Conservation (phyloP, 2,113 vertebrate genomes). For the Nothocercus nigrocapillus region DNA sequence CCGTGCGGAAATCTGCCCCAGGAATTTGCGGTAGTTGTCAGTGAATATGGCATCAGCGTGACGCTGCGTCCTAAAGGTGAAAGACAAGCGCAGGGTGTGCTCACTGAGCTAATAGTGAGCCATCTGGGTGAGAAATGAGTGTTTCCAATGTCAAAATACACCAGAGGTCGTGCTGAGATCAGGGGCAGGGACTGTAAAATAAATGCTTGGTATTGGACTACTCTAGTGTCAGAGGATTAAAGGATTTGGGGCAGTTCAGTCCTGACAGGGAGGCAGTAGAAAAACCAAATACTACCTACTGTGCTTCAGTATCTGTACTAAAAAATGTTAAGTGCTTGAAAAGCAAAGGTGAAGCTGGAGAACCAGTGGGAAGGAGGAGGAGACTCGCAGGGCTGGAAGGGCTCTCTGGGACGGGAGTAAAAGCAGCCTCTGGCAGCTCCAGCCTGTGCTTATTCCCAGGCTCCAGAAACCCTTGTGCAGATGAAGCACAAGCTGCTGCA, state of each 20-base stretch:
- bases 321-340: background rate
- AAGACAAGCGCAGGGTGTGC: background rate
- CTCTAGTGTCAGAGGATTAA: fast-evolving
- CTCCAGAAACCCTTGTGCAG: background rate
- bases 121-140: background rate
- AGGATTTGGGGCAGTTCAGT: background rate
- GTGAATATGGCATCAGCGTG: conserved; percentile 95
- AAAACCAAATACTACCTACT: background rate
- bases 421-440: background rate
- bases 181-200: background rate
- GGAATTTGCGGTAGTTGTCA: conserved; percentile 91
- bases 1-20: conserved; percentile 90
- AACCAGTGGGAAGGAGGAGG: background rate
- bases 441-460: background rate
- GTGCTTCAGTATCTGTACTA: background rate
- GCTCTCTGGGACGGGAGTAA: background rate
- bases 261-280: background rate
- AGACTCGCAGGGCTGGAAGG: background rate
- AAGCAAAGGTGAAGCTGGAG: background rate
- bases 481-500: background rate
- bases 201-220: background rate
- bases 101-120: background rate
- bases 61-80: conserved; percentile 81
- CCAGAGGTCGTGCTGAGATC: background rate
- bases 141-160: background rate